A percentile compares a stretch with the other conserved stretches of the same genome.
Evolutionary conservation across 2,797 vertebrate genomes (phyloP).

Genomic region (Apogon hyalosoma): DNA sequence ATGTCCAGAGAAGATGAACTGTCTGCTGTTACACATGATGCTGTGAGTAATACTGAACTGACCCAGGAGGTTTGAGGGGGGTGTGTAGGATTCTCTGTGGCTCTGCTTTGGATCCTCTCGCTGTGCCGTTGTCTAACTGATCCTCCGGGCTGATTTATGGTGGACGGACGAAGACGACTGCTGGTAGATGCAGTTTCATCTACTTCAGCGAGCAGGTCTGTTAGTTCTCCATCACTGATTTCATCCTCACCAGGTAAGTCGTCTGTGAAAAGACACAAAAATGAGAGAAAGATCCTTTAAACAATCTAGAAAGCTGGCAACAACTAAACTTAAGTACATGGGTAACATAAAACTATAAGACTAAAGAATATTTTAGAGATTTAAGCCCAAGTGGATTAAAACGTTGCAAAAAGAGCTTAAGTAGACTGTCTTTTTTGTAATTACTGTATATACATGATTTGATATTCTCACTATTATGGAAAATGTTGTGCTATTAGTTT

Average conservation of each 20-base stretch:
- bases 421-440: too few relatives aligned
- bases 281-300: too few relatives aligned
- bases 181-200: constrained; percentile 38
- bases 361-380: too few relatives aligned
- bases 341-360: too few relatives aligned
- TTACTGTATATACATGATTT: too few relatives aligned
- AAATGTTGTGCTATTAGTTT: too few relatives aligned
- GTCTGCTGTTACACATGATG: not conserved
- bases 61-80: constrained; percentile 43
- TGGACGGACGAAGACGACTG: constrained; percentile 63
- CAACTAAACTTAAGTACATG: too few relatives aligned
- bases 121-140: constrained; percentile 38
- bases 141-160: constrained; percentile 11
- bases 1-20: not conserved
- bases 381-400: too few relatives aligned
- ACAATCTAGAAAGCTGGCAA: too few relatives aligned
- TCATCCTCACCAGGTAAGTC: constrained; percentile 49
- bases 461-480: too few relatives aligned
- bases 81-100: not conserved
- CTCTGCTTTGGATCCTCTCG: constrained; percentile 41
- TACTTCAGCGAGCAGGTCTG: constrained; percentile 61
- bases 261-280: constrained; percentile 15
- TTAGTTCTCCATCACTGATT: constrained; percentile 69
- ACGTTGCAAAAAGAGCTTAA: too few relatives aligned
- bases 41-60: constrained; percentile 3